Evolutionary conservation across 2,888 invertebrate species (phyloP), one percentile per base, ranked within the genome.

Genomic region (Beris morrisii): DNA sequence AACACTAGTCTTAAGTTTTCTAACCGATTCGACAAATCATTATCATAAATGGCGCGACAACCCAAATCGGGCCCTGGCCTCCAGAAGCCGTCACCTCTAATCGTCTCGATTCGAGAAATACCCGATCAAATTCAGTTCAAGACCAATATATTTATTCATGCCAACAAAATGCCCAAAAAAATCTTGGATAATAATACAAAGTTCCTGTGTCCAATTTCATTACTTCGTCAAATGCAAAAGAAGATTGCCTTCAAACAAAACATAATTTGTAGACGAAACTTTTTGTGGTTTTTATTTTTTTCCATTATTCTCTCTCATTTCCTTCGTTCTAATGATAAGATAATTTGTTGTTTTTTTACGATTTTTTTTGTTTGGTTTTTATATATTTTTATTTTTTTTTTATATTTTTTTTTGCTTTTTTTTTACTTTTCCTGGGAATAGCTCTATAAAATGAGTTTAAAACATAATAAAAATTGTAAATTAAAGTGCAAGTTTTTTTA

Each of bases 371-470:
- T 48, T 50, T 67, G 65, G 61, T 64, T 59, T 66, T 54, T 66
- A 57, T 66, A 69, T 66, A 59, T 64, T 56, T 70, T 13, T 69
- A 57, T 63, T 66, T 66, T 64, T 69, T 70, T 67, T 69, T 70
- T 59, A 71, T 70, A 69, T 67, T 68, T 69, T 63, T 22, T 22
- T 67, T 63, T 67, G 48, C 61, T 65, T 57, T 38, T 22, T 22
- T 22, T 48, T 53, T 58, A 53, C n/a, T 56, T 58, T 52, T 65
- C 43, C 38, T 52, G 59, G 63, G 53, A 56, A 59, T 67, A 38
- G 45, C 56, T 38, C 38, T 38, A 38, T 38, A 48, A 48, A 48
- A 13, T 48, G 15, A 12, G 48, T 48, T 48, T 48, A 48, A 48
- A 6, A 48, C n/a, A 48, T 13, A 48, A 48, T 38, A 38, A 38